phyloP scores from a whole-genome alignment of 1,140 invertebrate genomes.

The Nilaparvata lugens region DNA sequence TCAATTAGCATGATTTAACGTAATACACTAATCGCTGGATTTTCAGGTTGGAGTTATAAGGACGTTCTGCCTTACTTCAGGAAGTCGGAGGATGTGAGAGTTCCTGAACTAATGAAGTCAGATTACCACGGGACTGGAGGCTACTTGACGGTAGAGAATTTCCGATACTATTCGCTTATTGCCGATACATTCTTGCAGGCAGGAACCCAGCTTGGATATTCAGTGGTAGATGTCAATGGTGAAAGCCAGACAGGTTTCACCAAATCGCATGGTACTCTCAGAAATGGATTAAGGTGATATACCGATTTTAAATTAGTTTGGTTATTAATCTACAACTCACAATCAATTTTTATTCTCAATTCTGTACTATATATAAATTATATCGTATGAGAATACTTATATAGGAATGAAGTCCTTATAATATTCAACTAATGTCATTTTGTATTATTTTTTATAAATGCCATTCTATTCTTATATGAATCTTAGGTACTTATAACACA shows the following conservation, averaged over 20 bases:
- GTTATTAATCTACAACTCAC: too few relatives aligned
- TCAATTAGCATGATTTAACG: too few relatives aligned
- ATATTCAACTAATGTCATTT: too few relatives aligned
- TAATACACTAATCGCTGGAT: too few relatives aligned
- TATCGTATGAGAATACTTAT: too few relatives aligned
- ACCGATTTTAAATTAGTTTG: too few relatives aligned
- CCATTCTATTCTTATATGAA: too few relatives aligned
- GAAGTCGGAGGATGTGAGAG: conserved; percentile 58
- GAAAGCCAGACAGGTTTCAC: conserved; percentile 61
- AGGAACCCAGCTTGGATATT: conserved; percentile 58
- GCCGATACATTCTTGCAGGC: conserved; percentile 55
- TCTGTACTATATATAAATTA: too few relatives aligned
- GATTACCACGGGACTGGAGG: conserved; percentile 60
- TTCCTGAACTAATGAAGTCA: conserved; percentile 45
- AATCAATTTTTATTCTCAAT: too few relatives aligned
- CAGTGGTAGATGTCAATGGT: conserved; percentile 63
- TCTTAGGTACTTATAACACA: too few relatives aligned
- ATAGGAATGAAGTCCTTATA: too few relatives aligned
- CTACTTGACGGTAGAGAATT: conserved; percentile 55
- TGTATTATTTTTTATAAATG: too few relatives aligned
- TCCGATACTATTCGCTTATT: conserved; percentile 48
- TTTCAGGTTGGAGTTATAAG: conserved; percentile 58
- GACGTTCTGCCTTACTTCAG: conserved; percentile 76
- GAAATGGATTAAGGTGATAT: conserved; percentile 50
- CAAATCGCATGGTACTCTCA: conserved; percentile 60